Percentiles rank a stretch among this genome's conserved stretches.
Evolutionary conservation across 92 coral and sea anemone genomes (phyloP).

Genomic region (Phenganax stokvisi): DNA sequence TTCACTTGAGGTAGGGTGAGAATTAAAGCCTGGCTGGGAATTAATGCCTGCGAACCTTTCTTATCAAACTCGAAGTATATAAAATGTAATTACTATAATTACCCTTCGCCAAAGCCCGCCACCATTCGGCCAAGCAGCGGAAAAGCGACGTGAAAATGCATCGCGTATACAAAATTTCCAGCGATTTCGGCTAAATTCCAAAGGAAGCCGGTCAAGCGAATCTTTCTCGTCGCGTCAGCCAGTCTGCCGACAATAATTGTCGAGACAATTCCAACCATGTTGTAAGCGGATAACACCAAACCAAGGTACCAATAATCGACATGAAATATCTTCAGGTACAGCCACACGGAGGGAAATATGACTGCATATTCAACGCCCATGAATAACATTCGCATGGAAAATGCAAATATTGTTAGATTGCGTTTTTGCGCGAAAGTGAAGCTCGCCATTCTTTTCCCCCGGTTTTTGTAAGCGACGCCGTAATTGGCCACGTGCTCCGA

Average conservation of each 20-base stretch:
- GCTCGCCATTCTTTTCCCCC: background rate
- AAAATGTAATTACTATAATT: no score
- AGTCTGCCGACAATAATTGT: conserved; percentile 29
- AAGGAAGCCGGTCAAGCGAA: conserved; percentile 30
- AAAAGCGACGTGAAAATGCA: conserved; percentile 28
- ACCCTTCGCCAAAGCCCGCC: conserved; percentile 36
- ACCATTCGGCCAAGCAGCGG: conserved; percentile 36
- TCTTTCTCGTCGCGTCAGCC: conserved; percentile 30
- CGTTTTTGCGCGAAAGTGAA: conserved; percentile 18
- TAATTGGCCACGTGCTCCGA: background rate
- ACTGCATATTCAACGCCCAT: conserved; percentile 41
- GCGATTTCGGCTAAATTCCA: conserved; percentile 34
- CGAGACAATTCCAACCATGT: conserved; percentile 35
- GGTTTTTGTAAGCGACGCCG: conserved; percentile 15
- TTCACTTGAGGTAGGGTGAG: no score
- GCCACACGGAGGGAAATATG: conserved; percentile 38
- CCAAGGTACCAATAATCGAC: conserved; percentile 40
- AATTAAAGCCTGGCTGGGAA: no score
- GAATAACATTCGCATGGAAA: conserved; percentile 28
- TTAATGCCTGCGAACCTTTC: no score
- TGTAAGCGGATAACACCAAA: conserved; percentile 33
- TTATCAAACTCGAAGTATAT: no score
- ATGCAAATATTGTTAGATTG: conserved; percentile 6
- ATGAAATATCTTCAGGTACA: conserved; percentile 36
- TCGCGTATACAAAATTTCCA: conserved; percentile 34